phyloP scores from a whole-genome alignment of 2,797 vertebrate genomes.

The Cryptoprocta ferox region DNA sequence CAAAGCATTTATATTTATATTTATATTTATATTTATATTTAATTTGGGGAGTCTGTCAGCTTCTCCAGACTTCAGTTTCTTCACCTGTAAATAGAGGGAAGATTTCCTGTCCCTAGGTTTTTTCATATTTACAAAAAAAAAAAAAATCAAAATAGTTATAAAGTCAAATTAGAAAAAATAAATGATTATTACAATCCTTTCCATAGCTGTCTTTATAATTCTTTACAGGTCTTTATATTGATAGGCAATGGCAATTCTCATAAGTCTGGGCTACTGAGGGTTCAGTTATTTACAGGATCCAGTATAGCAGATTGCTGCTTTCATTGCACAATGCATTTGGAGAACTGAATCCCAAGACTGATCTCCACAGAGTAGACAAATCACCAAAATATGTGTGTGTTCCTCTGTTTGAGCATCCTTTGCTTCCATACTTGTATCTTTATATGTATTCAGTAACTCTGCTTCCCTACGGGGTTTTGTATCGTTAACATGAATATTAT shows the following conservation, averaged over 20 bases:
- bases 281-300: background rate
- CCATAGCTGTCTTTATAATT: background rate
- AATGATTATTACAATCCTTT: background rate
- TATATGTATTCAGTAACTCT: background rate
- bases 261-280: background rate
- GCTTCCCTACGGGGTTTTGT: background rate
- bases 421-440: background rate
- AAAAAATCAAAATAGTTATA: background rate
- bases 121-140: background rate
- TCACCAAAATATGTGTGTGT: rapidly evolving
- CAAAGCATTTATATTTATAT: background rate
- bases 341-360: background rate
- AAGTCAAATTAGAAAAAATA: background rate
- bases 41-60: background rate
- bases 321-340: background rate
- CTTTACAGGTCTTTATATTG: background rate
- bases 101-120: background rate
- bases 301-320: background rate
- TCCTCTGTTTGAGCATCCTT: background rate
- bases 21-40: background rate
- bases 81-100: background rate
- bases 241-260: background rate
- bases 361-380: background rate
- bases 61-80: background rate
- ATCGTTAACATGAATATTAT: background rate